phyloP scores from a whole-genome alignment of 2,113 vertebrate species.

The Plestiodon gilberti region DNA sequence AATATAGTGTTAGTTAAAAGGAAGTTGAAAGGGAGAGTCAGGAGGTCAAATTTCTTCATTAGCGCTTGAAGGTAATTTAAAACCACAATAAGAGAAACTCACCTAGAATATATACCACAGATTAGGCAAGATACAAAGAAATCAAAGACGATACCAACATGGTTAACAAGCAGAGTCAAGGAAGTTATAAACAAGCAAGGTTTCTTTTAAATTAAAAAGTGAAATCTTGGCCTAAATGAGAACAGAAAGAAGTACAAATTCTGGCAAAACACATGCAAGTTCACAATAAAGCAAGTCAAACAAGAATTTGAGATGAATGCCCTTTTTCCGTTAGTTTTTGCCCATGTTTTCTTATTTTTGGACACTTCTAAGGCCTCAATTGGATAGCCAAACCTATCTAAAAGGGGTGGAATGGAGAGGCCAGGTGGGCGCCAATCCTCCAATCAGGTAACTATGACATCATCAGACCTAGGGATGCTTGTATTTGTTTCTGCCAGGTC shows the following conservation, averaged over 20 bases:
- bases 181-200: not conserved
- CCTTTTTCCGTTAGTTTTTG: too few relatives aligned
- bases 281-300: too few relatives aligned
- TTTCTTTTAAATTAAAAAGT: not conserved
- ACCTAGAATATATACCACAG: not conserved
- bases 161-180: not conserved
- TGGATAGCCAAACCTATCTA: too few relatives aligned
- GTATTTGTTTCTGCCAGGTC: too few relatives aligned
- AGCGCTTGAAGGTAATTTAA: not conserved
- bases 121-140: not conserved
- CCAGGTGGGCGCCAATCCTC: too few relatives aligned
- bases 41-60: not conserved
- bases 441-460: too few relatives aligned
- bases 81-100: not conserved
- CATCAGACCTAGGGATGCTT: too few relatives aligned
- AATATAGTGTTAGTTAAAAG: not conserved
- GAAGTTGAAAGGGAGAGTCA: not conserved
- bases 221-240: not conserved
- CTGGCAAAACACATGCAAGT: not conserved
- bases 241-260: not conserved
- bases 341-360: too few relatives aligned
- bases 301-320: too few relatives aligned
- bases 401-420: too few relatives aligned
- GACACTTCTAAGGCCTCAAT: too few relatives aligned
- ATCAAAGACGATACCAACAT: not conserved